phyloP scores from a whole-genome alignment of 1,140 invertebrate species.

The Eupeodes corollae region DNA sequence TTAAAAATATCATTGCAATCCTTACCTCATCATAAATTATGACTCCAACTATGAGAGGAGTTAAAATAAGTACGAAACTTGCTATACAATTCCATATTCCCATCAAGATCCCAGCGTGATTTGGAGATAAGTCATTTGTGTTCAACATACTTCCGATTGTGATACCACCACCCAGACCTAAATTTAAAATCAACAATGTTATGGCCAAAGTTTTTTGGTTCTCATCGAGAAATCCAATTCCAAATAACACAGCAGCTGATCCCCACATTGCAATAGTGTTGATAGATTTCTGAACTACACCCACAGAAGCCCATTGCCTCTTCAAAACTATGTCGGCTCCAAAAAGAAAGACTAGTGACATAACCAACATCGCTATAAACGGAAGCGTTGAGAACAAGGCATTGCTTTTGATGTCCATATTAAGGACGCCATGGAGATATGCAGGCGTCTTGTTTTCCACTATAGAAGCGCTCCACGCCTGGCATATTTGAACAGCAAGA shows the following conservation, averaged over 20 bases:
- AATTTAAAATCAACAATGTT: slow-evolving; percentile 52
- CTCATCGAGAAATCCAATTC: slow-evolving; percentile 45
- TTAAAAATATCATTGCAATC: slow-evolving; percentile 28
- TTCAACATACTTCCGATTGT: slow-evolving; percentile 60
- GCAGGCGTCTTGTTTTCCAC: slow-evolving; percentile 83
- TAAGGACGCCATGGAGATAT: slow-evolving; percentile 73
- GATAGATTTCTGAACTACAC: slow-evolving; percentile 50
- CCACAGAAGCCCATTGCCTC: slow-evolving; percentile 43
- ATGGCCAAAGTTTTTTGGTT: slow-evolving; percentile 44
- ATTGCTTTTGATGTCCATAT: slow-evolving; percentile 63
- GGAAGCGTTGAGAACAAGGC: slow-evolving; percentile 68
- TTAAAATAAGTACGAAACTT: too few relatives aligned
- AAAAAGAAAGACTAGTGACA: slow-evolving; percentile 58
- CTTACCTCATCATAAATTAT: too few relatives aligned
- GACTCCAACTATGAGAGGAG: slow-evolving; percentile 41
- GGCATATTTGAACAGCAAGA: slow-evolving; percentile 71
- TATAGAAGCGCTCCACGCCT: slow-evolving; percentile 93
- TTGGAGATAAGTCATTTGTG: slow-evolving; percentile 65
- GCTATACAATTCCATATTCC: too few relatives aligned
- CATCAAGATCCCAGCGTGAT: slow-evolving; percentile 59
- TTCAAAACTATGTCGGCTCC: slow-evolving; percentile 50
- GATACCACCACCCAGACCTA: slow-evolving; percentile 64
- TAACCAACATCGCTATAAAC: slow-evolving; percentile 60
- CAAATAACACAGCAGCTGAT: slow-evolving; percentile 51
- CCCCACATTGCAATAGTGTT: slow-evolving; percentile 53